A percentile compares a stretch with the other conserved stretches of the same genome.
Conservation (phyloP, 2,113 vertebrate species). For the Pseudorasbora parva region DNA sequence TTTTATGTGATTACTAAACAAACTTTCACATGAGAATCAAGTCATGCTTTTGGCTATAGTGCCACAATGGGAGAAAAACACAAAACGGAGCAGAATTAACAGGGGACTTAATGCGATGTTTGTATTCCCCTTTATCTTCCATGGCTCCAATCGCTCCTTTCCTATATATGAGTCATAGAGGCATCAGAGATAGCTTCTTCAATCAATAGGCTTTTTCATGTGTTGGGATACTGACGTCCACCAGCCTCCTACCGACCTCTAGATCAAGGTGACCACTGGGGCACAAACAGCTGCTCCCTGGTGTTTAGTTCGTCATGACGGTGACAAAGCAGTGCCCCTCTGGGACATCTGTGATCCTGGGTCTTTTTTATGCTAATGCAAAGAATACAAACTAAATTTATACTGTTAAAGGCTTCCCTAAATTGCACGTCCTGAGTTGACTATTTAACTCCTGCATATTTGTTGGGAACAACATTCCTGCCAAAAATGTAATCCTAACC, state of each 20-base stretch:
- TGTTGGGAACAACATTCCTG: too few species aligned
- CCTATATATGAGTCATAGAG: conserved; percentile 57
- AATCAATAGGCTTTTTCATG: conserved; percentile 62
- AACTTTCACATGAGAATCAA: conserved; percentile 32
- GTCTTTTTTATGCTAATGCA: not conserved
- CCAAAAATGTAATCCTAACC: too few species aligned
- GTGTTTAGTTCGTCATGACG: conserved; percentile 49
- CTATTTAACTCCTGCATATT: too few species aligned
- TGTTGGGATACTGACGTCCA: conserved; percentile 54
- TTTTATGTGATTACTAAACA: conserved; percentile 29
- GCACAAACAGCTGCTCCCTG: conserved; percentile 40
- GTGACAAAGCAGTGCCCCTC: conserved; percentile 7
- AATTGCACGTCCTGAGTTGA: too few species aligned
- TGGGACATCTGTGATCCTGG: not conserved
- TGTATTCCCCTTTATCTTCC: conserved; percentile 62
- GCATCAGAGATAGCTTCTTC: conserved; percentile 59
- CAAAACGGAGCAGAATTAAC: not conserved
- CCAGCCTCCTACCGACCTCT: conserved; percentile 39
- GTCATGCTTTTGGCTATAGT: not conserved
- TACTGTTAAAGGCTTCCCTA: not conserved
- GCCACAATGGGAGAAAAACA: not conserved
- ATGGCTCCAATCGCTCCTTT: conserved; percentile 39
- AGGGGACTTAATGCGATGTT: conserved; percentile 23
- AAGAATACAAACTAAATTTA: not conserved
- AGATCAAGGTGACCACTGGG: conserved; percentile 58